Base-by-base conservation (phyloP, 35 echinoderm and acorn worm genomes). In the Apostichopus californicus region DNA sequence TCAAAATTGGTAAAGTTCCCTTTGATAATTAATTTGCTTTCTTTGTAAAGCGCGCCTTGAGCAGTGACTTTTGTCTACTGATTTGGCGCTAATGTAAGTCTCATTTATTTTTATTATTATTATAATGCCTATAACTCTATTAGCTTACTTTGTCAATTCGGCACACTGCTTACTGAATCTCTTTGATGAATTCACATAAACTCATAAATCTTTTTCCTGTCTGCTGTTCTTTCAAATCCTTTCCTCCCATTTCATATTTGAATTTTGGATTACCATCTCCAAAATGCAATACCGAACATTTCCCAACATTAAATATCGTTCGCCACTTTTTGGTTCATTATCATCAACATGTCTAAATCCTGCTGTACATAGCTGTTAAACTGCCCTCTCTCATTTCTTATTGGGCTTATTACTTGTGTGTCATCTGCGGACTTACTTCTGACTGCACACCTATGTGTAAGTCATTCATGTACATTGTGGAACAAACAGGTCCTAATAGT, bases 401-500 rank as follows among this genome's bases (percentile, higher is more conserved):
- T 79, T 79, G 77, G 77, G 77, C 21, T 21, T 21, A 25, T 24
- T 23, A 79, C 77, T 79, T 79, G 18, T 20, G 77, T 79, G 21
- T 79, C 77, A 79, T 79, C 18, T 23, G 77, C 26, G 9, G 24
- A 79, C 77, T 79, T 79, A 79, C 22, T 34, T 79, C 18, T 28
- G 22, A 28, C 21, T 79, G 14, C 24, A 79, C 5, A 0, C 21
- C 8, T 23, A 79, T 21, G 3, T 79, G 17, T 23, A 79, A 21
- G 46, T 79, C 77, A 23, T 79, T 79, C 77, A 79, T 79, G 21
- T 79, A 79, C 77, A 79, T 79, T 79, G 77, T 79, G 5, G 10
- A 79, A 79, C 77, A 79, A 18, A 61, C 58, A 9, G 58, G 8
- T 61, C 58, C 58, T 9, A 61, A 61, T 79, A 79, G 17, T 52